Evolutionary conservation across 2,888 invertebrate genomes (phyloP).

Genomic region (Leistus spinibarbis): DNA sequence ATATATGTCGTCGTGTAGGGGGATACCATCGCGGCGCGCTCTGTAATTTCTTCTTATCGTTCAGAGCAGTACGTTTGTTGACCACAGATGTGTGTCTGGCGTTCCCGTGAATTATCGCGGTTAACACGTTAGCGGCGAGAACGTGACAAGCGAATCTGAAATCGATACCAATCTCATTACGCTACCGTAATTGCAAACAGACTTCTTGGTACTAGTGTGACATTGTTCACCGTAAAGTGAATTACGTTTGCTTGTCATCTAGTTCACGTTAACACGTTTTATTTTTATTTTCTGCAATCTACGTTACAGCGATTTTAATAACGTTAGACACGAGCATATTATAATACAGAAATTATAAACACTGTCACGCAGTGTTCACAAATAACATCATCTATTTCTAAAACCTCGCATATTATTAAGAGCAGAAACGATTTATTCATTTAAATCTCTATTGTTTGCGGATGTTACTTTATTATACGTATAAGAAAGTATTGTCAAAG

Average conservation of each 20-base stretch:
- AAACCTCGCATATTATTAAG: too few species aligned
- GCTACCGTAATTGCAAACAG: constrained; percentile 25
- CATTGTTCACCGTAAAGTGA: constrained; percentile 17
- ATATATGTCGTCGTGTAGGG: neutral
- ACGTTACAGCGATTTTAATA: neutral
- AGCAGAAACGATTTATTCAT: too few species aligned
- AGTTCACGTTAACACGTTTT: neutral
- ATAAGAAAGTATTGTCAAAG: too few species aligned
- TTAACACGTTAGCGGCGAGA: constrained; percentile 27
- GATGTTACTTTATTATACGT: too few species aligned
- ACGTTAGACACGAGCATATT: neutral
- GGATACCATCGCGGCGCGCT: neutral
- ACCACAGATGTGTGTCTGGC: constrained; percentile 5
- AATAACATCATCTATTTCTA: too few species aligned
- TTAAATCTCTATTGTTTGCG: too few species aligned
- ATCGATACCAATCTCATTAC: constrained; percentile 40
- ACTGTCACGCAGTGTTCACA: too few species aligned
- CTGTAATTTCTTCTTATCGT: neutral
- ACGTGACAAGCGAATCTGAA: constrained; percentile 36
- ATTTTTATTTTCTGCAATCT: too few species aligned
- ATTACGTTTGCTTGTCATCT: neutral
- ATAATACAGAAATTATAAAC: too few species aligned
- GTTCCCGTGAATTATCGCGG: neutral
- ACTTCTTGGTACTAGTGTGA: constrained; percentile 24
- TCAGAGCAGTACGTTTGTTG: neutral